phyloP scores from a whole-genome alignment of 2,113 vertebrate species.

The Megalops atlanticus region DNA sequence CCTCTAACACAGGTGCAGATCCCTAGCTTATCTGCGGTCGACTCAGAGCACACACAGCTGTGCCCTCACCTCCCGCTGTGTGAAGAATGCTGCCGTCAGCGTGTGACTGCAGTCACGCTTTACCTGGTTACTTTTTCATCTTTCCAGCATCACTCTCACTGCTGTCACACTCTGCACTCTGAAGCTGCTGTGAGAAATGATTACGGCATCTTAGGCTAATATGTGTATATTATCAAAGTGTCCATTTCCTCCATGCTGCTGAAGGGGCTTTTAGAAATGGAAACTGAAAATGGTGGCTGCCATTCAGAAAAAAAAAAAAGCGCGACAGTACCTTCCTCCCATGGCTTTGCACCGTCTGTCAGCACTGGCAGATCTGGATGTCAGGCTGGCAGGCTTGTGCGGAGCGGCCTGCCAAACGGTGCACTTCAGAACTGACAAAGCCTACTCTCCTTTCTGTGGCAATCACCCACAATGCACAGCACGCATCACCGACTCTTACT shows the following conservation, averaged over 20 bases:
- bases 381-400: neutral
- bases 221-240: too few relatives aligned
- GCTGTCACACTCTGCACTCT: neutral
- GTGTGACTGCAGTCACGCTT: neutral
- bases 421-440: neutral
- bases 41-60: constrained; percentile 59
- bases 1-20: constrained; percentile 64
- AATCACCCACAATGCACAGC: neutral
- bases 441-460: neutral
- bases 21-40: constrained; percentile 61
- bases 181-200: neutral
- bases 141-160: neutral
- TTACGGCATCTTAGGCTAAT: too few relatives aligned
- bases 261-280: too few relatives aligned
- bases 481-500: neutral
- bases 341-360: neutral
- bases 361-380: too few relatives aligned
- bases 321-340: neutral
- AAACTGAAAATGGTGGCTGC: too few relatives aligned
- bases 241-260: too few relatives aligned
- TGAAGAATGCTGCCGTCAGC: constrained; percentile 52
- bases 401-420: neutral
- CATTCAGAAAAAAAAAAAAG: too few relatives aligned
- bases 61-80: constrained; percentile 44
- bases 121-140: neutral